phyloP scores from a whole-genome alignment of 2,888 invertebrate species.

The Lasioglossum vierecki region DNA sequence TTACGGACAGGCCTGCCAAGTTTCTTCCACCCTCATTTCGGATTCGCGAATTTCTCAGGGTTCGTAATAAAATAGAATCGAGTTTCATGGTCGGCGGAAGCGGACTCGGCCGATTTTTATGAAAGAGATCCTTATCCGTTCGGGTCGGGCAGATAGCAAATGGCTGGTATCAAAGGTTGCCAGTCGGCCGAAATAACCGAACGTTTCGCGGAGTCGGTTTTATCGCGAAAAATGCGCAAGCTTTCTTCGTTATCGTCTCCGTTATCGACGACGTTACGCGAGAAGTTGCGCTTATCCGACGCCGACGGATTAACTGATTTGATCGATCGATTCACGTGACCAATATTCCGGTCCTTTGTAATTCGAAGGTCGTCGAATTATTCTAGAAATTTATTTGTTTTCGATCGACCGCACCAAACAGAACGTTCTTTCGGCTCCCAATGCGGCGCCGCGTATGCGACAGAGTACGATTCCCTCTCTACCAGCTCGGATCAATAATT shows the following conservation, averaged over 20 bases:
- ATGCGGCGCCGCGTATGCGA: background rate
- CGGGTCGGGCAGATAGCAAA: background rate
- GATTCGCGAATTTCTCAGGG: background rate
- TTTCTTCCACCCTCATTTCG: background rate
- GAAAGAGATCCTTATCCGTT: background rate
- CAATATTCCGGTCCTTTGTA: conserved; percentile 2
- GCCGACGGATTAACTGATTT: conserved; percentile 14
- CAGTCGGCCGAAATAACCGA: background rate
- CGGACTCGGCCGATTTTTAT: background rate
- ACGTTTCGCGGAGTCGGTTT: background rate
- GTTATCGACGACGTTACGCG: conserved; percentile 15
- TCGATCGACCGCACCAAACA: background rate
- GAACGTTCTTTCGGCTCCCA: background rate
- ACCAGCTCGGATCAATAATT: background rate
- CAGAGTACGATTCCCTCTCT: background rate
- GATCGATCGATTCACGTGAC: conserved; percentile 26
- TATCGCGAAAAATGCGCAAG: conserved; percentile 3
- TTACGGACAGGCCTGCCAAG: background rate
- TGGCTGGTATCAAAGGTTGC: background rate
- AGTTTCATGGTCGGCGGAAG: background rate
- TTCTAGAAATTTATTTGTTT: background rate
- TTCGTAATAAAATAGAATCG: background rate
- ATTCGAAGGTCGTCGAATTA: conserved; percentile 11
- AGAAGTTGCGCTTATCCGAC: conserved; percentile 38
- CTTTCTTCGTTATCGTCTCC: conserved; percentile 4